phyloP scores from a whole-genome alignment of 1,140 invertebrate genomes.

The Penaeus vannamei region DNA sequence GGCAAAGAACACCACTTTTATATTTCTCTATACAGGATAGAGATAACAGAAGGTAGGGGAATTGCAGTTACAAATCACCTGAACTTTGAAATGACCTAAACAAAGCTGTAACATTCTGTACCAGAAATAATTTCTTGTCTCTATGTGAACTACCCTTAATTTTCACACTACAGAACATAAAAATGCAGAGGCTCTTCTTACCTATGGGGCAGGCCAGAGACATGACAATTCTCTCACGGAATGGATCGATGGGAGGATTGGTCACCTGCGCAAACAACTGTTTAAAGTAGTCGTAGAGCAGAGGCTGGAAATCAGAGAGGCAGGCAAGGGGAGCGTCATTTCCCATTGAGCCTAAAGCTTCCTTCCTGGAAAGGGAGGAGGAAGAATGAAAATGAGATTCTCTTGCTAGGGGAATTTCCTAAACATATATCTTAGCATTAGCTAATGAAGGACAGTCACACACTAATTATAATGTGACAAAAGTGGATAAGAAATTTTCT shows the following conservation, averaged over 20 bases:
- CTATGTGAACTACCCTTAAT: too few species aligned
- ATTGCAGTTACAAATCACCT: too few species aligned
- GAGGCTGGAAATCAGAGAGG: slow-evolving; percentile 93
- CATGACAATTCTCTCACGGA: slow-evolving; percentile 99
- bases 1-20: too few species aligned
- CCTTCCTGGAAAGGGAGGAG: slow-evolving; percentile 82
- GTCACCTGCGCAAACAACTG: slow-evolving; percentile 99
- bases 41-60: too few species aligned
- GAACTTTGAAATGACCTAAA: too few species aligned
- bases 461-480: not conserved
- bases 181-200: not conserved
- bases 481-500: not conserved
- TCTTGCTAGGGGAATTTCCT: not conserved
- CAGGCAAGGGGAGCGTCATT: slow-evolving; percentile 98
- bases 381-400: not conserved
- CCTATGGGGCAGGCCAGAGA: slow-evolving; percentile 92
- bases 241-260: slow-evolving; percentile 99
- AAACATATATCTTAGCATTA: too few species aligned
- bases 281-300: slow-evolving; percentile 98
- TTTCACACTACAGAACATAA: too few species aligned
- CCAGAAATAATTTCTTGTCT: too few species aligned
- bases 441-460: too few species aligned
- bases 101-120: too few species aligned
- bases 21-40: too few species aligned
- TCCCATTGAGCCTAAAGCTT: slow-evolving; percentile 99